Base-by-base conservation (phyloP, 1,140 invertebrate genomes). In the Mylabris phalerata region DNA sequence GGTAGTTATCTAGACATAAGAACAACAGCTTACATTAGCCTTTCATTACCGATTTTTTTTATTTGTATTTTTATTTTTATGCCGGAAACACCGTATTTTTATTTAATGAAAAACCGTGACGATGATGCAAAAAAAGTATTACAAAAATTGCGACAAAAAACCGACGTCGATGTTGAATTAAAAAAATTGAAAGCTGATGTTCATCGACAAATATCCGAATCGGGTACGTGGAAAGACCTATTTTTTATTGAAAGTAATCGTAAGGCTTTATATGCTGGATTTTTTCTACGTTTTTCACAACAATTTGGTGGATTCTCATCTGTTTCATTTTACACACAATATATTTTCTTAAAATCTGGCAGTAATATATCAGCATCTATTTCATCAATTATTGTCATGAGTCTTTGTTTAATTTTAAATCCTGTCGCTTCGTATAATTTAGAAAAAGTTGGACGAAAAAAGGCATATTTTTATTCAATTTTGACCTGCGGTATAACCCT, bases 401-500 rank as follows among this genome's bases (percentile, higher is more conserved):
- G 59, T 1, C 77, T 87, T 4, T 85, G 87, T 59, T 74, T 91
- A 1, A 57, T 82, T 0, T 84, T 84, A 0, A 83, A 83, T 0
- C 75, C 80, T 6, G 65, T 81, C 51, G 80, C 83, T 0, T 82
- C 81, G 0, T 71, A 83, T 40, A 67, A 86, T 41, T 84, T 89
- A 50, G 88, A 91, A 73, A 80, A 79, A 54, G 77, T 80, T 13
- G 88, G 90, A 6, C 77, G 89, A 63, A 82, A 82, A 67, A 79
- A 81, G 13, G 73, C 90, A 6, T 73, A 89, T 9, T 71, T 84
- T 4, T 65, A 82, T 27, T 87, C 85, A 0, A 79, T 77, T 39
- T 70, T 71, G 27, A 77, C 78, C 40, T 80, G 79, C 48, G 80
- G 75, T 51, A 50, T 79, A 24, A 73, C 75, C 40, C 78, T 84